Base-by-base conservation (phyloP, 2,797 vertebrate species). In the Myoxocephalus aenaeus region DNA sequence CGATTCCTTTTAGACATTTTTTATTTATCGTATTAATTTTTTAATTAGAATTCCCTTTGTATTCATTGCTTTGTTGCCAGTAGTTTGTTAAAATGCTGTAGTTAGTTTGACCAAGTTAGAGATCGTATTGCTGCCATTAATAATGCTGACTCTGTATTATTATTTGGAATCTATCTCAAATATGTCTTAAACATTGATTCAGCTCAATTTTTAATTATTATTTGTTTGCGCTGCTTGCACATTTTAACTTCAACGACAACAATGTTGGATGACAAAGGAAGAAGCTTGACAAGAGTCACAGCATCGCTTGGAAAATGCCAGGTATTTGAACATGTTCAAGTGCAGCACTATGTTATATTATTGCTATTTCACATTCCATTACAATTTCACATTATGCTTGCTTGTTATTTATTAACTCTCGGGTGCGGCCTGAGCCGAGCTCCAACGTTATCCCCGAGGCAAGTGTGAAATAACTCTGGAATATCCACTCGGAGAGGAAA, bases 341-440 rank as follows among this genome's bases (percentile, higher is more conserved):
- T 77, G 74, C 50, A 57, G 63, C 7, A 27, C 51, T 70, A 27
- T 25, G 58, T 38, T 38, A 62, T 75, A 80, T 87, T 73, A 25
- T 69, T 9, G 58, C 73, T 32, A 40, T 75, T 88, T 87, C 66
- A 76, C 79, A 77, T 91, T 77, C 81, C 83, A 87, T 85, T 82
- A 86, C 77, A 80, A 71, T 80, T 77, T 78, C 84, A 84, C 74
- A 87, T 87, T 78, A 79, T 79, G 70, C 73, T 62, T 70, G 76
- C 87, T 81, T 81, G 75, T 77, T 83, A 73, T 86, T 86, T 89
- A 90, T 89, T 86, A 89, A 91, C 83, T 84, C 58, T 32, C 17
- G 78, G 87, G 53, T 80, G 54, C 71, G 74, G 80, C 67, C 73
- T 64, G 65, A 82, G 81, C 87, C 12, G 68, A 83, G 79, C 80